Conservation (phyloP, 2,888 invertebrate genomes). For the Autographa pulchrina region DNA sequence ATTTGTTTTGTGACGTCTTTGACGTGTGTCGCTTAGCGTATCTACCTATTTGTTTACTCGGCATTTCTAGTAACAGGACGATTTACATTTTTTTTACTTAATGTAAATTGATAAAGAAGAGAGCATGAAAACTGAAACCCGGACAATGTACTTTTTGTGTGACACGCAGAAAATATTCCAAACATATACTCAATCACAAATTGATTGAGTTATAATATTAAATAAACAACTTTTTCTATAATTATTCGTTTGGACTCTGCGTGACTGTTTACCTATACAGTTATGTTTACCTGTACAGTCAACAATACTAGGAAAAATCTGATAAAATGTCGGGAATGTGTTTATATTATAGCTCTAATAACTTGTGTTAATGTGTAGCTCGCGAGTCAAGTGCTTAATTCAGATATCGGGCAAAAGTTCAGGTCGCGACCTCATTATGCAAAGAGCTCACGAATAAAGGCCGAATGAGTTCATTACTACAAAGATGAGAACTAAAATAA, state of each 20-base stretch:
- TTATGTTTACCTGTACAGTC: neutral
- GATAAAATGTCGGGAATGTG: neutral
- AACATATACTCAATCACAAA: too few relatives aligned
- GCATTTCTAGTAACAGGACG: slow-evolving; percentile 43
- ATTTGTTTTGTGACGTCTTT: slow-evolving; percentile 52
- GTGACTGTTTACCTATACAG: too few relatives aligned
- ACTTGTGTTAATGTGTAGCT: neutral
- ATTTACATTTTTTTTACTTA: slow-evolving; percentile 27
- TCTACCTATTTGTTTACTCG: slow-evolving; percentile 41
- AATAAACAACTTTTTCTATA: too few relatives aligned
- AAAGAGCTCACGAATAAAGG: slow-evolving; percentile 8
- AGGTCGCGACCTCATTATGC: slow-evolving; percentile 5
- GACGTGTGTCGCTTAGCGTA: slow-evolving; percentile 30
- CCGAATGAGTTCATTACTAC: neutral
- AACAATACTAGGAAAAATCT: neutral
- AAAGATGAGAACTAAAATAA: neutral
- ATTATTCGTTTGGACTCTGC: too few relatives aligned
- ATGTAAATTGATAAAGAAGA: neutral
- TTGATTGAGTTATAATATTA: too few relatives aligned
- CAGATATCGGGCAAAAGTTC: neutral
- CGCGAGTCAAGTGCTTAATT: neutral
- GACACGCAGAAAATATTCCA: too few relatives aligned
- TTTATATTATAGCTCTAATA: neutral
- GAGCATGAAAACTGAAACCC: neutral
- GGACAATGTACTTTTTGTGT: too few relatives aligned